phyloP scores from a whole-genome alignment of 1,140 invertebrate genomes.

The Heliconius congener region DNA sequence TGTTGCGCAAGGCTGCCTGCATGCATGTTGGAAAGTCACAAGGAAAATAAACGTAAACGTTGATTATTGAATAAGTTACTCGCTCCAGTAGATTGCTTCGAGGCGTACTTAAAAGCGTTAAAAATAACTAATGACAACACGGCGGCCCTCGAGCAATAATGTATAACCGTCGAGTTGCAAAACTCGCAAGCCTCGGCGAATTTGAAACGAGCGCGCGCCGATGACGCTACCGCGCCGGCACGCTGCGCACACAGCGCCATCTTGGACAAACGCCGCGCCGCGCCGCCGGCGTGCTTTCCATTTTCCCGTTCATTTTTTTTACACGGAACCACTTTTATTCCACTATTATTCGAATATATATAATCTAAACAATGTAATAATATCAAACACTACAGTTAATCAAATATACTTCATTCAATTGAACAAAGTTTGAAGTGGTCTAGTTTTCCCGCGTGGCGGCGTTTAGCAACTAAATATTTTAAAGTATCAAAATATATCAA shows the following conservation, averaged over 20 bases:
- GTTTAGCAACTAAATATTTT: constrained; percentile 50
- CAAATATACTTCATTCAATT: background rate
- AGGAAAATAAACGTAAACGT: constrained; percentile 63
- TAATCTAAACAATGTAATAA: background rate
- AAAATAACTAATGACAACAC: constrained; percentile 80
- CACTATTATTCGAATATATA: background rate
- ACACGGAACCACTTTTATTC: constrained; percentile 37
- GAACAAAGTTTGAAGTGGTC: constrained; percentile 12
- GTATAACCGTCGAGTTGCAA: constrained; percentile 70
- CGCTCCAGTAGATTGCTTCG: constrained; percentile 54
- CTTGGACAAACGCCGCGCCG: constrained; percentile 60
- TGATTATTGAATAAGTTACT: constrained; percentile 59
- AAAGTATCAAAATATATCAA: constrained; percentile 46
- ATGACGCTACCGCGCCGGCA: constrained; percentile 75
- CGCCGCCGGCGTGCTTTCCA: constrained; percentile 71
- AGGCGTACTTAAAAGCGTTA: constrained; percentile 60
- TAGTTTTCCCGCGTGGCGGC: constrained; percentile 75
- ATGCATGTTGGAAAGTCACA: constrained; percentile 75
- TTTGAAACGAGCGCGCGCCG: constrained; percentile 76
- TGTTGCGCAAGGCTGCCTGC: constrained; percentile 68
- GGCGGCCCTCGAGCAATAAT: constrained; percentile 65
- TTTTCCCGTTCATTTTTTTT: constrained; percentile 50
- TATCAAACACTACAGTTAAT: background rate
- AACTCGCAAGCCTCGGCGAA: constrained; percentile 62
- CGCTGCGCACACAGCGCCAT: constrained; percentile 76